Evolutionary conservation across 2,888 invertebrate species (phyloP), one percentile per base, ranked within the genome.

Genomic region (Emmelina monodactyla): DNA sequence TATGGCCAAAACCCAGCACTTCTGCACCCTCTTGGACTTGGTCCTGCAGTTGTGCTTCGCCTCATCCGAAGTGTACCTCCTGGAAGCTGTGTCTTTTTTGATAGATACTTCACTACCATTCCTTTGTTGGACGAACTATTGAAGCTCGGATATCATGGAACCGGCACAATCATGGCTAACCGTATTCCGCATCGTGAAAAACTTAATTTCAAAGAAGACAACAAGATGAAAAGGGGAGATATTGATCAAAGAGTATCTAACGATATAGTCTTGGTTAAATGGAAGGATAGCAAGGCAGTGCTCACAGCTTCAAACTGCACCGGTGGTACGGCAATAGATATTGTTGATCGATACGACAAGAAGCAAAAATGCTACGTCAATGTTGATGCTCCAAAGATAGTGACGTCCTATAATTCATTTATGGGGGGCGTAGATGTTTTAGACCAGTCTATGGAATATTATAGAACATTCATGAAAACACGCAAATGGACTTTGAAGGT

Each of bases 401-500:
- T 51, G 2, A 7, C 14, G 10, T 35, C 38, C 29, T 51, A 51
- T 22, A 52, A 54, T 31, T 31, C 28, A 25, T 9, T 19, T 7
- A 41, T 43, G 39, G 39, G 41, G 2, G 44, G 47, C 10, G 45
- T 46, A 14, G 39, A 50, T 30, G 34, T 49, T n/a, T 37, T 49
- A 0, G 47, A 53, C 30, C 48, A 50, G 22, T 32, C 22, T 4
- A 45, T 53, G 37, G 47, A 49, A 32, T 49, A 50, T 28, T 50
- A 55, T 11, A 12, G 51, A 16, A 41, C 50, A 4, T 51, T 49
- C 16, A 50, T 50, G 3, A 56, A 54, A 46, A 53, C 53, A 1
- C 45, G 36, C 30, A 57, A 55, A 34, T 58, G 51, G 50, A 51
- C 53, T 9, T 29, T 57, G 5, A 54, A 52, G 38, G 47, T 52